Percentiles rank a stretch among this genome's conserved stretches.
phyloP scores from a whole-genome alignment of 2,797 vertebrate species.

The Peromyscus melanophrys region DNA sequence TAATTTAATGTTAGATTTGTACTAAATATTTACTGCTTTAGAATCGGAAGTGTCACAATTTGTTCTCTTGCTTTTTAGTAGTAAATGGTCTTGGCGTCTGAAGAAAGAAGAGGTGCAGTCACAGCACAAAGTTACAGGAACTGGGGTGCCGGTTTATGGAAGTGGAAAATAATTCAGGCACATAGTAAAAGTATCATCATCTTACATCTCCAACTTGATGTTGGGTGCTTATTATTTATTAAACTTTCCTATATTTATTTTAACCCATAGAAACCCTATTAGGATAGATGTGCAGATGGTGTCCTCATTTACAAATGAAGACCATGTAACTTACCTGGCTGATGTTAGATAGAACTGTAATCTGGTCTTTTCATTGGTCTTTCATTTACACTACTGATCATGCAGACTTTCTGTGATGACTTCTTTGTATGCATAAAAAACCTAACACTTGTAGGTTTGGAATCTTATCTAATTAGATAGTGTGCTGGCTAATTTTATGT shows the following conservation, averaged over 20 bases:
- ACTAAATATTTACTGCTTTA: constrained; percentile 31
- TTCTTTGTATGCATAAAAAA: constrained; percentile 43
- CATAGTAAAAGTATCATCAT: constrained; percentile 30
- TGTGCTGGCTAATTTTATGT: neutral
- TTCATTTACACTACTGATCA: neutral
- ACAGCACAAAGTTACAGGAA: constrained; percentile 53
- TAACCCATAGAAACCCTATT: constrained; percentile 10
- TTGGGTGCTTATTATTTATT: constrained; percentile 50
- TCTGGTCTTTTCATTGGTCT: constrained; percentile 9
- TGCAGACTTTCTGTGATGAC: neutral
- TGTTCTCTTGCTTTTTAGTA: constrained; percentile 60
- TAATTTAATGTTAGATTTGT: constrained; percentile 56
- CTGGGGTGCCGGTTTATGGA: constrained; percentile 49
- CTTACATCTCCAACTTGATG: constrained; percentile 20
- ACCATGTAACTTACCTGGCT: neutral
- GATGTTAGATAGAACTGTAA: constrained; percentile 47
- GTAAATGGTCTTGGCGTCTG: constrained; percentile 56
- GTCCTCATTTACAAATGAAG: constrained; percentile 38
- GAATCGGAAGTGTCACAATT: constrained; percentile 58
- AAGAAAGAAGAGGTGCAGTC: constrained; percentile 24
- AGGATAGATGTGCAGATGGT: neutral
- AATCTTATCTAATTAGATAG: constrained; percentile 18
- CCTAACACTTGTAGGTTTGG: constrained; percentile 41
- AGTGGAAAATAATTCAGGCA: constrained; percentile 67
- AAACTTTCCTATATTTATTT: constrained; percentile 52